phyloP scores from a whole-genome alignment of 2,113 vertebrate species.

The Podiceps cristatus region DNA sequence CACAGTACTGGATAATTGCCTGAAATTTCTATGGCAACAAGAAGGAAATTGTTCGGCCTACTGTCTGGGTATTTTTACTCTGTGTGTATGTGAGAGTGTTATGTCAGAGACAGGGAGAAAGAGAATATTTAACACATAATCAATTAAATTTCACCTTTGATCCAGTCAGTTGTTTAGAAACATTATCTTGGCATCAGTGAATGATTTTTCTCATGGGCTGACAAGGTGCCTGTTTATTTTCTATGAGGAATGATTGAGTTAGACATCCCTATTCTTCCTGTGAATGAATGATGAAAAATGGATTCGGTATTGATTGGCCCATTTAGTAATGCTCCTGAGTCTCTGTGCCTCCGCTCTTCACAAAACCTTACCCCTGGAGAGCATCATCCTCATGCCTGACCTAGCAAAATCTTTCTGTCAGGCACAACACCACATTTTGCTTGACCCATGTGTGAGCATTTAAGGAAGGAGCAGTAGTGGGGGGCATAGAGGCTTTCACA shows the following conservation, averaged over 20 bases:
- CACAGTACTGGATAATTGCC: rapidly evolving
- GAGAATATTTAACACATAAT: slow-evolving; percentile 67
- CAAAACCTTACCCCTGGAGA: not conserved
- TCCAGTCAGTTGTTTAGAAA: slow-evolving; percentile 74
- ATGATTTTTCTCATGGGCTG: slow-evolving; percentile 56
- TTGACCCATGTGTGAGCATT: rapidly evolving
- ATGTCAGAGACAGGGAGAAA: not conserved
- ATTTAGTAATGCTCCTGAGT: slow-evolving; percentile 24
- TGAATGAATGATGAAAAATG: slow-evolving; percentile 49
- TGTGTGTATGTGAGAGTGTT: not conserved
- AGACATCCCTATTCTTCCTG: slow-evolving; percentile 50
- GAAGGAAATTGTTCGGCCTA: not conserved
- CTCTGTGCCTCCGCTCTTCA: not conserved
- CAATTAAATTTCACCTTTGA: slow-evolving; percentile 74
- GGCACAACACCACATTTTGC: not conserved
- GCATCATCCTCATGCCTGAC: not conserved
- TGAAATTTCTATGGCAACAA: slow-evolving; percentile 54
- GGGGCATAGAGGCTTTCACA: not conserved
- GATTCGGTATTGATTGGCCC: slow-evolving; percentile 33
- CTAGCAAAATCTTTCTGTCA: not conserved
- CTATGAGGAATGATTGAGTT: slow-evolving; percentile 38
- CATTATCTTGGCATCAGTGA: slow-evolving; percentile 41
- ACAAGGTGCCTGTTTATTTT: slow-evolving; percentile 62
- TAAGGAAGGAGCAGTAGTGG: not conserved
- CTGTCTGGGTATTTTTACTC: slow-evolving; percentile 27